Evolutionary conservation across 2,888 invertebrate genomes (phyloP).

Genomic region (Torymus auratus): DNA sequence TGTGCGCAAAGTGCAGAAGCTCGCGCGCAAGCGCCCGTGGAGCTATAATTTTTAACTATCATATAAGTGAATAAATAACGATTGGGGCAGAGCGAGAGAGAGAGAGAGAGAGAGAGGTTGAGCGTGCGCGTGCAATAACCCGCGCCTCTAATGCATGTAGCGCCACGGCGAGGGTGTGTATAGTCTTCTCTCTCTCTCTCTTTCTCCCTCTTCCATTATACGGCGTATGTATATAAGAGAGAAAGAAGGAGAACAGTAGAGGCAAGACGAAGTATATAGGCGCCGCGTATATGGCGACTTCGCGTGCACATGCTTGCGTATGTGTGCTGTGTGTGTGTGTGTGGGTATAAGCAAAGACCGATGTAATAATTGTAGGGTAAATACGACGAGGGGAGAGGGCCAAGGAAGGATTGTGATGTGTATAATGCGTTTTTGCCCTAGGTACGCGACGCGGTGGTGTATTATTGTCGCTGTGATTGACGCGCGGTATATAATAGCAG

Average conservation of each 20-base stretch:
- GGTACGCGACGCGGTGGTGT: too few relatives aligned
- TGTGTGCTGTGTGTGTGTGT: too few relatives aligned
- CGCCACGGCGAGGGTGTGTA: constrained; percentile 13
- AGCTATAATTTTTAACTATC: constrained; percentile 57
- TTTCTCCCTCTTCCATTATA: too few relatives aligned
- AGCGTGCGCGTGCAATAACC: constrained; percentile 36
- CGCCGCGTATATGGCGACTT: constrained; percentile 55
- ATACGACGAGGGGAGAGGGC: too few relatives aligned
- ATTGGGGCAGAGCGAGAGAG: constrained; percentile 24
- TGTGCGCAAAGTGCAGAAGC: constrained; percentile 5
- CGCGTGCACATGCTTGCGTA: constrained; percentile 36
- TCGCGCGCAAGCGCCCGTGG: not conserved
- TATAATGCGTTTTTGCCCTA: too few relatives aligned
- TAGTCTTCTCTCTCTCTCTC: not conserved
- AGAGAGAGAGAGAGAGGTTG: too few relatives aligned
- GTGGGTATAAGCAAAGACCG: too few relatives aligned
- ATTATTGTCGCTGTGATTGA: too few relatives aligned
- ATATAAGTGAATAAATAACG: constrained; percentile 59
- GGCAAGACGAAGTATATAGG: not conserved
- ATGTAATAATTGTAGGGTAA: too few relatives aligned
- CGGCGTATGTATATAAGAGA: not conserved
- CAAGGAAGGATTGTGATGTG: too few relatives aligned
- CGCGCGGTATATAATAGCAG: too few relatives aligned
- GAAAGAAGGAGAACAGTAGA: not conserved
- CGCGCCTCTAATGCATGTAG: constrained; percentile 36